These are phyloP conservation scores for Spheniscus mendiculus DNA, from an alignment of 2,113 vertebrate genomes.

Conservation along the genomic window DNA sequence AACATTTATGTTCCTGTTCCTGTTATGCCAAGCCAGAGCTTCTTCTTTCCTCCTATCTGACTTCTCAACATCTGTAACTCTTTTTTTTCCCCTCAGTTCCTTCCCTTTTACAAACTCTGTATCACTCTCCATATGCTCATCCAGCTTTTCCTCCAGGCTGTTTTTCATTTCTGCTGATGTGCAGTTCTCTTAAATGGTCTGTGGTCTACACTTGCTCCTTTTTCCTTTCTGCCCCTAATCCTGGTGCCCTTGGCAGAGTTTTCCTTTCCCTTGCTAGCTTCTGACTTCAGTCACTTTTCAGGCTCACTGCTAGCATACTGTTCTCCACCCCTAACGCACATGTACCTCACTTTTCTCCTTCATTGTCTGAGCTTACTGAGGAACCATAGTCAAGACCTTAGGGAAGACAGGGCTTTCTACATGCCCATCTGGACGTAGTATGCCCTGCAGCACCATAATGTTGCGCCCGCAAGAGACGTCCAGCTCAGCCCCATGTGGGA, in stretches of 20 bases:
- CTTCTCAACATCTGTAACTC: not conserved
- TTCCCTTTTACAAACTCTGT: not conserved
- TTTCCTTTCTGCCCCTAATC: not conserved
- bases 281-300: not conserved
- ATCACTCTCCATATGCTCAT: not conserved
- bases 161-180: not conserved
- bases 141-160: not conserved
- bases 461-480: accelerated
- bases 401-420: not conserved
- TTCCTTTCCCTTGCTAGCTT: not conserved
- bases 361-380: not conserved
- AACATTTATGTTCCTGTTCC: not conserved
- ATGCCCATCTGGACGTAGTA: accelerated
- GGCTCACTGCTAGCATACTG: not conserved
- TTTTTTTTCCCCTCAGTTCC: not conserved
- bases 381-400: not conserved
- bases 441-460: not conserved
- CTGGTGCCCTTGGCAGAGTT: not conserved
- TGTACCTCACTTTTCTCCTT: not conserved
- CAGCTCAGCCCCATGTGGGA: not conserved
- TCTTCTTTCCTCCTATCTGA: not conserved
- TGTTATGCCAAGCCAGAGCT: not conserved
- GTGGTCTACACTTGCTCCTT: not conserved
- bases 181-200: not conserved
- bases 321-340: not conserved